Evolutionary conservation across 2,888 invertebrate species (phyloP).

Genomic region (Stenolophus ochropezus): DNA sequence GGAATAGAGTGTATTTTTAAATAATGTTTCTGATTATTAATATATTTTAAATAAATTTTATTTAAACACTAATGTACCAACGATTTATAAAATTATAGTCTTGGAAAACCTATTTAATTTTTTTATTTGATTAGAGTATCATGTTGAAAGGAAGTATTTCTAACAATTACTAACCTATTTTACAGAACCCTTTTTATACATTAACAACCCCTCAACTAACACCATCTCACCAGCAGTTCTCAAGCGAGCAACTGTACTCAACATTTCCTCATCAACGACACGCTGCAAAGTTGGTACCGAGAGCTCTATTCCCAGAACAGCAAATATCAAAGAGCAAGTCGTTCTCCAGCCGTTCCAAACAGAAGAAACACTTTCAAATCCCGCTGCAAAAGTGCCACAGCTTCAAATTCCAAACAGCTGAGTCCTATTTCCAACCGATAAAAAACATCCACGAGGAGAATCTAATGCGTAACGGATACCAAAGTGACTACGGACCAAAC

Average conservation of each 20-base stretch:
- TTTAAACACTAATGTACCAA: too few relatives aligned
- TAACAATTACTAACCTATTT: slow-evolving; percentile 61
- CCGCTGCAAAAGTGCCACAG: slow-evolving; percentile 81
- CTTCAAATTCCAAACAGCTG: slow-evolving; percentile 74
- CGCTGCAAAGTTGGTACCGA: slow-evolving; percentile 73
- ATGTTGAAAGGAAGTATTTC: not conserved
- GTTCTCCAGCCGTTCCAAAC: slow-evolving; percentile 70
- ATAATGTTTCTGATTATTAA: too few relatives aligned
- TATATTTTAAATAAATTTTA: too few relatives aligned
- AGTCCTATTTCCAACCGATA: slow-evolving; percentile 80
- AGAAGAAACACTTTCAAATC: slow-evolving; percentile 80
- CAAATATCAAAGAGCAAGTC: slow-evolving; percentile 71
- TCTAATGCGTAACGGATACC: slow-evolving; percentile 72
- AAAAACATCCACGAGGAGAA: slow-evolving; percentile 77
- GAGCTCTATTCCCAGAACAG: slow-evolving; percentile 71
- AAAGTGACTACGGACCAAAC: slow-evolving; percentile 69
- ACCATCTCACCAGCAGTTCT: slow-evolving; percentile 72
- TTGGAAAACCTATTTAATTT: too few relatives aligned
- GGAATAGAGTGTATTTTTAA: too few relatives aligned
- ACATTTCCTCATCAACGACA: slow-evolving; percentile 76
- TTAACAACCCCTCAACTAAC: slow-evolving; percentile 75
- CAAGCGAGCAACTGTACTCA: slow-evolving; percentile 67
- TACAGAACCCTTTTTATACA: slow-evolving; percentile 74
- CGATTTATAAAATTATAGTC: too few relatives aligned
- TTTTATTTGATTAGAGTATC: not conserved